Evolutionary conservation across 35 echinoderm and acorn worm genomes (phyloP), one percentile per base, ranked within the genome.

Genomic region (Eucidaris tribuloides): DNA sequence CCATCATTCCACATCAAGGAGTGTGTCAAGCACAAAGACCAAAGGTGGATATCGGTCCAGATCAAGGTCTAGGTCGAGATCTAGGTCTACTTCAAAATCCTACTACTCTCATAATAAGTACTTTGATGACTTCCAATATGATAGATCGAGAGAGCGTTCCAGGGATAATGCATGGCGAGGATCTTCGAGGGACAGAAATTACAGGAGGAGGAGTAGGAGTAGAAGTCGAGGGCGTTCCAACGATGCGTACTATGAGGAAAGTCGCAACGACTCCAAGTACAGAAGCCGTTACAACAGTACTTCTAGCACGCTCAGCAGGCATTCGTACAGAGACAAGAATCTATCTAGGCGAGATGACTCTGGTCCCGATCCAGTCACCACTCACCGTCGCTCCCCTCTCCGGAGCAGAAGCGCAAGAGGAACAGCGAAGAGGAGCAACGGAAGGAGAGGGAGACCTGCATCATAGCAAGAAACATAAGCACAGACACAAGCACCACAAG

Each of bases 401-500:
- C 68, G 18, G 28, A n/a, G 61, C 61, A 32, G 3, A 74, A 43
- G 68, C 68, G 40, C 14, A 74, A 0, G 68, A 13, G 15, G 11
- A 40, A 74, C 6, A 40, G 44, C 31, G 64, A 3, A 7, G 19
- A 30, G 24, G 41, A 74, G 29, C 35, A 42, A 35, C 19, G 35
- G 9, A 44, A 20, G 28, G 37, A 74, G 66, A 43, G 24, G 68
- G 68, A 20, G 68, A 74, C 23, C 11, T 22, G 2, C 33, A 74
- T 44, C 7, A 9, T 0, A 74, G 68, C 68, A 74, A 74, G 37
- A 74, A 32, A 23, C 68, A 74, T 40, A 74, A 74, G 41, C 68
- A 74, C 68, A 74, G 44, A 74, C 68, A 74, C 14, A 74, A 74
- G 68, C 68, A 74, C n/a, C 68, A 74, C 37, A 74, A 74, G 68